phyloP scores from a whole-genome alignment of 2,888 invertebrate genomes.

The Arctia plantaginis region DNA sequence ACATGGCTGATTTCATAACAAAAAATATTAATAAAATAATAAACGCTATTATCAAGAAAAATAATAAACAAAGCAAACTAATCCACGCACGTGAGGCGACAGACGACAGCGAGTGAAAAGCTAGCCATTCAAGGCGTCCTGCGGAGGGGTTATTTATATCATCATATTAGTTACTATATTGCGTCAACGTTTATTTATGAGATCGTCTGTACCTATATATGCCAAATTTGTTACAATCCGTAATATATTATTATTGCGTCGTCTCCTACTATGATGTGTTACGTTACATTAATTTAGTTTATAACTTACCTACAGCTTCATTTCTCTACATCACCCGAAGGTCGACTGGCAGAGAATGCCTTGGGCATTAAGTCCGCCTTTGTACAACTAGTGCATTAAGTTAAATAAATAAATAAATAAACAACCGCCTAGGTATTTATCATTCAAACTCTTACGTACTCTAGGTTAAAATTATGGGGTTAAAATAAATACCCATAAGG shows the following conservation, averaged over 20 bases:
- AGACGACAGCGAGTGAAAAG: not conserved
- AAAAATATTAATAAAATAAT: not conserved
- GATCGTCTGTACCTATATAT: not conserved
- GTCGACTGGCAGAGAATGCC: too few relatives aligned
- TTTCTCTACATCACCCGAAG: too few relatives aligned
- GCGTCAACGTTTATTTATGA: constrained; percentile 19
- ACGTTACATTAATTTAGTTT: constrained; percentile 9
- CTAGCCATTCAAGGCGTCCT: not conserved
- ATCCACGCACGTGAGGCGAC: not conserved
- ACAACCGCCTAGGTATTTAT: not conserved
- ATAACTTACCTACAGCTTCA: too few relatives aligned
- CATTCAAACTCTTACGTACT: not conserved
- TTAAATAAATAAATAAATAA: too few relatives aligned
- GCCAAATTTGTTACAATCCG: constrained; percentile 2
- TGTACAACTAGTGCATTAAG: too few relatives aligned
- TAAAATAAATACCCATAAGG: too few relatives aligned
- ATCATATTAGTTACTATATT: constrained; percentile 12
- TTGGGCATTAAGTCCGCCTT: too few relatives aligned
- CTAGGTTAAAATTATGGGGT: not conserved
- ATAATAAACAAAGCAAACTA: not conserved
- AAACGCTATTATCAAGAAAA: not conserved
- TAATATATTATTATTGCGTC: constrained; percentile 18
- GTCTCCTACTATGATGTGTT: constrained; percentile 6
- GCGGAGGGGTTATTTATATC: constrained; percentile 9
- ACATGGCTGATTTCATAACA: not conserved